Conservation (phyloP, 2,797 vertebrate genomes). For the Pogoniulus pusillus region DNA sequence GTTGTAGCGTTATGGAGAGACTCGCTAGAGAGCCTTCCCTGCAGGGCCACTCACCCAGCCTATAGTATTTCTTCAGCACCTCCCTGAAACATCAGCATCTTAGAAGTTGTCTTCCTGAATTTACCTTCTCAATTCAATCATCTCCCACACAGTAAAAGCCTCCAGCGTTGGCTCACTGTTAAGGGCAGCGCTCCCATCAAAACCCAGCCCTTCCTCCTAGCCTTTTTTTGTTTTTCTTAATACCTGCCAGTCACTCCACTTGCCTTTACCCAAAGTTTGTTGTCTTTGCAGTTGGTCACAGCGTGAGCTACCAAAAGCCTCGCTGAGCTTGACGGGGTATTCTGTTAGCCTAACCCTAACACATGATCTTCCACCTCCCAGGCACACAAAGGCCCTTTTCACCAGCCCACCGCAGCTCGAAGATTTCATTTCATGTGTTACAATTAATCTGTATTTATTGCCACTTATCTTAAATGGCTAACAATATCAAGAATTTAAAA, state of each 20-base stretch:
- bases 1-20: neutral
- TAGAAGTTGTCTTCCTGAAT: conserved; percentile 11
- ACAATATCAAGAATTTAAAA: conserved; percentile 74
- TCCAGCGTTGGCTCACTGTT: neutral
- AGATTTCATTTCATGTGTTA: conserved; percentile 65
- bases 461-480: conserved; percentile 77
- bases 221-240: conserved; percentile 59
- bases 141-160: conserved; percentile 37
- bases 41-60: neutral
- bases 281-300: conserved; percentile 74
- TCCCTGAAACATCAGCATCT: neutral
- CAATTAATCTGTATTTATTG: conserved; percentile 78
- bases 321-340: conserved; percentile 50
- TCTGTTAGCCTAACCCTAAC: conserved; percentile 69
- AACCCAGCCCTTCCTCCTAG: conserved; percentile 27
- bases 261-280: conserved; percentile 71
- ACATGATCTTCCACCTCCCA: conserved; percentile 38
- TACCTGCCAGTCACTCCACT: conserved; percentile 50
- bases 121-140: conserved; percentile 6
- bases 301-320: conserved; percentile 71
- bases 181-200: neutral
- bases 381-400: conserved; percentile 74
- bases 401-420: conserved; percentile 2
- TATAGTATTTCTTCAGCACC: conserved; percentile 4
- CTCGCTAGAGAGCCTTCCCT: neutral